These are phyloP conservation scores for Machimus atricapillus DNA, from an alignment of 2,888 invertebrate genomes.

Conservation along the genomic window DNA sequence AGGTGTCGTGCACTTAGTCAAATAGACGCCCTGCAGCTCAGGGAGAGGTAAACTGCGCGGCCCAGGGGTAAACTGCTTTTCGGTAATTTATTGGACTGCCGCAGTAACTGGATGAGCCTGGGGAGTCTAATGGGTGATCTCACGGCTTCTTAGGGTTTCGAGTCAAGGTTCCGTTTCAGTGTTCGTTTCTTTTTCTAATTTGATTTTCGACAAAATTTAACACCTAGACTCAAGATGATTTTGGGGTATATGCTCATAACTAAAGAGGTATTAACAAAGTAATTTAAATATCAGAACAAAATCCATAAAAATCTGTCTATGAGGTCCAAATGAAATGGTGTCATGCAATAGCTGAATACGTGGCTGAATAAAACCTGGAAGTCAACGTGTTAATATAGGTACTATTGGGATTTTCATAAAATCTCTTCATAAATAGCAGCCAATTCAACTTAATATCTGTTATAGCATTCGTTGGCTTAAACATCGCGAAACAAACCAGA, in stretches of 20 bases:
- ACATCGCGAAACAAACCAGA: too few species aligned
- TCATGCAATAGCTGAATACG: too few species aligned
- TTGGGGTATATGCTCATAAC: neutral
- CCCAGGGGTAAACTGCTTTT: constrained; percentile 14
- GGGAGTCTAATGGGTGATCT: neutral
- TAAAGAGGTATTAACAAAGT: neutral
- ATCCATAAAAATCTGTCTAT: neutral
- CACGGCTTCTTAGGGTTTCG: neutral
- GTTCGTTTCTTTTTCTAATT: neutral
- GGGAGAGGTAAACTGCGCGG: constrained; percentile 8
- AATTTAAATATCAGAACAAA: neutral
- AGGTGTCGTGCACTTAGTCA: constrained; percentile 34
- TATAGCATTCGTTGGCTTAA: too few species aligned
- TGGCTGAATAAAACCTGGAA: too few species aligned
- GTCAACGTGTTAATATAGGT: too few species aligned
- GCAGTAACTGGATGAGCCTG: neutral
- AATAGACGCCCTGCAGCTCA: constrained; percentile 30
- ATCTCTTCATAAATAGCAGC: too few species aligned
- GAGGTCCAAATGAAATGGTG: neutral
- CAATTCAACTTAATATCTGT: too few species aligned
- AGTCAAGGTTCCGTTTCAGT: neutral
- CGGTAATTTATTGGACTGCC: constrained; percentile 10
- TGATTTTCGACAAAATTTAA: too few species aligned
- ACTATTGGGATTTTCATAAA: too few species aligned
- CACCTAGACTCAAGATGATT: neutral